phyloP scores from a whole-genome alignment of 1,140 invertebrate species.

The Teleopsis dalmanni region DNA sequence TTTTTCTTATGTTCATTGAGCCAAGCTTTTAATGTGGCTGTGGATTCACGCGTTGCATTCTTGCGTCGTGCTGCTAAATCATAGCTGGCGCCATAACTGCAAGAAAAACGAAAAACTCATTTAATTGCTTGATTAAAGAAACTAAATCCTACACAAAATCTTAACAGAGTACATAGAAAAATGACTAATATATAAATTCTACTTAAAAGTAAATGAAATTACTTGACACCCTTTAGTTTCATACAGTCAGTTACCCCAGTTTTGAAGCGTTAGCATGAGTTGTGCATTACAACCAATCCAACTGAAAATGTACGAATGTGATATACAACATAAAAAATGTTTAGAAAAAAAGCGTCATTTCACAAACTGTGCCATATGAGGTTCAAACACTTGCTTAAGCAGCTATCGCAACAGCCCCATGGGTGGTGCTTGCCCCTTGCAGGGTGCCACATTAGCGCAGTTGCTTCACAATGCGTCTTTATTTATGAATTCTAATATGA shows the following conservation, averaged over 20 bases:
- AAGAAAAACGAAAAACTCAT: slow-evolving; percentile 28
- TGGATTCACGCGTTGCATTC: slow-evolving; percentile 93
- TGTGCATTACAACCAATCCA: no score
- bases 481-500: slow-evolving; percentile 25
- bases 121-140: slow-evolving; percentile 2
- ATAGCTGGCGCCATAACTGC: slow-evolving; percentile 84
- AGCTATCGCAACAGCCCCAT: background rate
- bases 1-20: slow-evolving; percentile 96
- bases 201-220: no score
- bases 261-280: slow-evolving; percentile 8
- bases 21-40: slow-evolving; percentile 92
- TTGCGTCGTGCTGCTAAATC: slow-evolving; percentile 84
- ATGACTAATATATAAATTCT: no score
- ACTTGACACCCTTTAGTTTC: no score
- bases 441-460: slow-evolving; percentile 20
- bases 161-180: background rate
- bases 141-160: background rate
- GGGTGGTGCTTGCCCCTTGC: background rate
- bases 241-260: no score
- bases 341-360: background rate
- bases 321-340: no score
- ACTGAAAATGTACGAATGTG: no score
- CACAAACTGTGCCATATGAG: background rate
- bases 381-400: background rate
- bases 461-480: slow-evolving; percentile 20